Evolutionary conservation across 35 echinoderm and acorn worm genomes (phyloP).

Genomic region (Heliocidaris erythrogramma): DNA sequence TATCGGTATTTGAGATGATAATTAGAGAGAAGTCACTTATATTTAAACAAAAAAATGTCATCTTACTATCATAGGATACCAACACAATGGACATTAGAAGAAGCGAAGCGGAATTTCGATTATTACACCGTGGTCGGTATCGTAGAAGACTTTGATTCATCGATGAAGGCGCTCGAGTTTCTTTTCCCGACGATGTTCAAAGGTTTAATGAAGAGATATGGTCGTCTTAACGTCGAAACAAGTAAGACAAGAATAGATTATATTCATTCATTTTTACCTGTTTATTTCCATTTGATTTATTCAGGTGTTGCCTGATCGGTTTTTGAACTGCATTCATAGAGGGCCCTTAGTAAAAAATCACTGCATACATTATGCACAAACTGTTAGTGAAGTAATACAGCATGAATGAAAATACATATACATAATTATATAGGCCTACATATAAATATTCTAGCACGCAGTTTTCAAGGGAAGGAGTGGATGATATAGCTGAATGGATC

Average conservation of each 20-base stretch:
- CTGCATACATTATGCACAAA: background rate
- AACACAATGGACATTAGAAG: slow-evolving; percentile 5
- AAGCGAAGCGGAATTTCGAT: slow-evolving; percentile 26
- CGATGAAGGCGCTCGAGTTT: slow-evolving; percentile 9
- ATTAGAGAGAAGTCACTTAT: too few relatives aligned
- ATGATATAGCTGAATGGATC: too few relatives aligned
- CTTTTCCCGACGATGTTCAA: slow-evolving; percentile 19
- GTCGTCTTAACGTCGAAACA: background rate
- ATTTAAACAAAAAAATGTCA: too few relatives aligned
- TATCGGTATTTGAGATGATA: too few relatives aligned
- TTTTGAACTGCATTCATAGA: background rate
- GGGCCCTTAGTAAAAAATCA: background rate
- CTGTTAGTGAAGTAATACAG: background rate
- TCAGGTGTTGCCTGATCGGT: background rate
- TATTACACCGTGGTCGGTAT: slow-evolving; percentile 13
- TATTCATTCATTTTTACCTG: background rate
- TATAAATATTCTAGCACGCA: too few relatives aligned
- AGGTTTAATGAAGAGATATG: slow-evolving; percentile 6
- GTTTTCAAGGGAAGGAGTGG: too few relatives aligned
- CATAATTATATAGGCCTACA: too few relatives aligned
- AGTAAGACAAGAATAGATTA: background rate
- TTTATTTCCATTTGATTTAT: background rate
- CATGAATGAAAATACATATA: background rate
- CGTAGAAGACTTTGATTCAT: slow-evolving; percentile 24
- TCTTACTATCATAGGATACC: background rate